Base-by-base conservation (phyloP, 2,797 vertebrate genomes). In the Enteromius radiatus region DNA sequence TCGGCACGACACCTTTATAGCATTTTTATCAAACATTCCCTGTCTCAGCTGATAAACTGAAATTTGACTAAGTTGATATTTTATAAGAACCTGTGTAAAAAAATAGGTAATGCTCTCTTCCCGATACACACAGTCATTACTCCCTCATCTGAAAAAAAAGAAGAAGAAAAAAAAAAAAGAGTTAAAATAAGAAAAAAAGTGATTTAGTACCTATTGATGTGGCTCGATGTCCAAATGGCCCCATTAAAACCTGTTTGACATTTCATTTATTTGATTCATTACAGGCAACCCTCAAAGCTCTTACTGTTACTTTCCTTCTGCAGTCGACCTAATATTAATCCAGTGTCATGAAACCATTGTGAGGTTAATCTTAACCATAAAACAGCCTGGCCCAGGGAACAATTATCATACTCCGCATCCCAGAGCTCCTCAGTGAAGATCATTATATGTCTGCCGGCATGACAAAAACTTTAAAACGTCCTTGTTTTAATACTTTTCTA, bases 241-340 rank as follows among this genome's bases (percentile, higher is more conserved):
- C 31, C 19, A 84, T 83, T 86, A 86, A 75, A 65, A 84, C 41
- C 78, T 73, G 71, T 75, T 78, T 87, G 85, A 89, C 78, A 84
- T 85, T 87, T 87, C 36, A 85, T 78, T 84, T 73, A 28, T 78
- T 83, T 84, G 78, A 85, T 82, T 82, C 70, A 65, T 85, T 56
- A 80, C 49, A 54, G 52, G 23, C 23, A 41, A 28, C 59, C 73
- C 41, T 81, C 59, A 19, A n/a, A 63, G 63, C 78, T 68, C 38
- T 59, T 28, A 81, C 43, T 74, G 56, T 65, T 64, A 19, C 56
- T 74, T 81, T 81, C 69, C 49, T 56, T 23, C 4, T 49, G 23
- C 33, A 52, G 69, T n/a, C n/a, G 9, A 41, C 21, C 54, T 74
- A 81, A 64, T 81, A 74, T 65, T 74, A 65, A 65, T 81, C 43